A percentile compares a stretch with the other conserved stretches of the same genome.
phyloP scores from a whole-genome alignment of 2,113 vertebrate species.

The Carassius carassius region DNA sequence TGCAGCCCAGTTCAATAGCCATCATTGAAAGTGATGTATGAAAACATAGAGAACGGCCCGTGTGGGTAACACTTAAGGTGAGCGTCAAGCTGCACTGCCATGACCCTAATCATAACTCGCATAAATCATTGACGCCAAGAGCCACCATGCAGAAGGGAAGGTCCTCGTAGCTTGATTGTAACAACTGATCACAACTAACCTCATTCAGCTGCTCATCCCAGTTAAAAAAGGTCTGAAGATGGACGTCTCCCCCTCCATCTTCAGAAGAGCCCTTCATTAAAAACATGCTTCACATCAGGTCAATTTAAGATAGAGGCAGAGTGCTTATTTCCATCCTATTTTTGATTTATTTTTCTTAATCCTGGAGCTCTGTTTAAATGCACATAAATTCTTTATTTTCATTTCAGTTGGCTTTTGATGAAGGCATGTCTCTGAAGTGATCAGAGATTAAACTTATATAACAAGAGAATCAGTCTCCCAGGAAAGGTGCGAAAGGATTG shows the following conservation, averaged over 20 bases:
- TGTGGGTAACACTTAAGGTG: constrained; percentile 22
- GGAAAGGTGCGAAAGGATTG: neutral
- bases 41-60: neutral
- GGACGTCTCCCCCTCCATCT: constrained; percentile 11
- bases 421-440: constrained; percentile 6
- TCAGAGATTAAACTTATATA: constrained; percentile 8
- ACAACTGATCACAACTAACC: constrained; percentile 23
- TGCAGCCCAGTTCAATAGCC: constrained; percentile 14
- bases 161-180: constrained; percentile 26
- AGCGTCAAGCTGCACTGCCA: neutral
- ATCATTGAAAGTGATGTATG: constrained; percentile 35
- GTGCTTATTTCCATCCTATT: neutral
- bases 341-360: constrained; percentile 12
- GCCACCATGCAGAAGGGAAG: constrained; percentile 15
- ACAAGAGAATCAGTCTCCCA: neutral
- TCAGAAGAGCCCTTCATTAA: constrained; percentile 22
- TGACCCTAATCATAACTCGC: constrained; percentile 27
- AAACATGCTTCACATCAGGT: constrained; percentile 4
- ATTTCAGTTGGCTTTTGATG: neutral
- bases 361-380: neutral
- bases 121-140: constrained; percentile 46
- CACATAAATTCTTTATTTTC: constrained; percentile 3
- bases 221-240: constrained; percentile 12
- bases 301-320: constrained; percentile 4
- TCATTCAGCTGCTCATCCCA: constrained; percentile 1